phyloP scores from a whole-genome alignment of 1,140 invertebrate species.

The Trichoplusia ni region DNA sequence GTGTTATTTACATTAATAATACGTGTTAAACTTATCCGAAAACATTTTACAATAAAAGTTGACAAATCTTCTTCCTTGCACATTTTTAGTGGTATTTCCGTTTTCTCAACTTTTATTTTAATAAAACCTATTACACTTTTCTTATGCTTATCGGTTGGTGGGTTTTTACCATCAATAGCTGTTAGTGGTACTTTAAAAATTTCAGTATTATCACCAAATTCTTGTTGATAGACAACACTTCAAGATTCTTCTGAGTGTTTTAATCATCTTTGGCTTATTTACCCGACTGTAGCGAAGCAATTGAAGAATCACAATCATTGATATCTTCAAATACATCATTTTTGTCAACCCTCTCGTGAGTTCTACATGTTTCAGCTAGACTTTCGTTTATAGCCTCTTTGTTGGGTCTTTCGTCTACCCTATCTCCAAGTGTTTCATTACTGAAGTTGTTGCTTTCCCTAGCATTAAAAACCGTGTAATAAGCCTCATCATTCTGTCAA shows the following conservation, averaged over 20 bases:
- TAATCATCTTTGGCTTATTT: too few species aligned
- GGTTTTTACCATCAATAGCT: neutral
- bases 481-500: constrained; percentile 28
- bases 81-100: neutral
- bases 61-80: constrained; percentile 30
- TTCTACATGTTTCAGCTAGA: too few species aligned
- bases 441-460: constrained; percentile 10
- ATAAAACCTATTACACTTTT: constrained; percentile 25
- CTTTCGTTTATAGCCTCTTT: too few species aligned
- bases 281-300: too few species aligned
- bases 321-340: too few species aligned
- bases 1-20: constrained; percentile 67
- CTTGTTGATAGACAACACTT: neutral
- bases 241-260: too few species aligned
- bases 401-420: too few species aligned
- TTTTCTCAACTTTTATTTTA: constrained; percentile 23
- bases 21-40: constrained; percentile 24
- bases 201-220: neutral
- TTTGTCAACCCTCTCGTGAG: too few species aligned
- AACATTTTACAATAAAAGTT: constrained; percentile 35
- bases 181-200: neutral
- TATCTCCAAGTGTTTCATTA: neutral
- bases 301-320: too few species aligned
- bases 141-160: constrained; percentile 1
- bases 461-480: constrained; percentile 17